phyloP scores from a whole-genome alignment of 2,113 vertebrate genomes.

The Oryzias woworae region DNA sequence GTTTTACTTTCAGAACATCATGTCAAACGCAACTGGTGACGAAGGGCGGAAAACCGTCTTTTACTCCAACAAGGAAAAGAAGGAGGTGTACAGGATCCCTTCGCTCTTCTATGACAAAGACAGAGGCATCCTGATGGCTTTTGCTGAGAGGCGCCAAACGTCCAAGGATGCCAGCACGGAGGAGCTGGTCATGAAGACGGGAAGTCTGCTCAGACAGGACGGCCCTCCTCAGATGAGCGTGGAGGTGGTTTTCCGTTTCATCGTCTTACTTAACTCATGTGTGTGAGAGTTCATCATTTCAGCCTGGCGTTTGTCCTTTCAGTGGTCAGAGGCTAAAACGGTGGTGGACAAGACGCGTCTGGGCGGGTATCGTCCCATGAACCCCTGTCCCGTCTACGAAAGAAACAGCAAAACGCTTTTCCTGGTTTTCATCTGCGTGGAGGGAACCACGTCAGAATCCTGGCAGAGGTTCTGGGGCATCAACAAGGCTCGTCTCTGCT shows the following conservation, averaged over 20 bases:
- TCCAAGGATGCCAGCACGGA: neutral
- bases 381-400: neutral
- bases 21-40: no score
- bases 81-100: slow-evolving; percentile 3
- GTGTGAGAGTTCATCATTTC: neutral
- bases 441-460: neutral
- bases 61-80: neutral
- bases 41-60: neutral
- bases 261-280: no score
- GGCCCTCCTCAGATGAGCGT: neutral
- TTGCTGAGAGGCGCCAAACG: slow-evolving; percentile 1
- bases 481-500: slow-evolving; percentile 20
- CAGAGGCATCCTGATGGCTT: slow-evolving; percentile 1
- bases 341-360: neutral
- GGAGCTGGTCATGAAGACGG: slow-evolving; percentile 9
- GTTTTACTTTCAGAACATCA: no score
- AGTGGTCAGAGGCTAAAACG: slow-evolving; percentile 14
- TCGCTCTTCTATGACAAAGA: neutral
- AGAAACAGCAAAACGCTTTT: slow-evolving; percentile 1
- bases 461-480: slow-evolving; percentile 6
- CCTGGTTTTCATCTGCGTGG: slow-evolving; percentile 8
- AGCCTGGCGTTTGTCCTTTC: rapidly evolving
- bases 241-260: neutral
- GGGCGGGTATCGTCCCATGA: rapidly evolving
- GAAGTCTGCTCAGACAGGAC: neutral